Base-by-base conservation (phyloP, 2,113 vertebrate species). In the Gymnobelideus leadbeateri region DNA sequence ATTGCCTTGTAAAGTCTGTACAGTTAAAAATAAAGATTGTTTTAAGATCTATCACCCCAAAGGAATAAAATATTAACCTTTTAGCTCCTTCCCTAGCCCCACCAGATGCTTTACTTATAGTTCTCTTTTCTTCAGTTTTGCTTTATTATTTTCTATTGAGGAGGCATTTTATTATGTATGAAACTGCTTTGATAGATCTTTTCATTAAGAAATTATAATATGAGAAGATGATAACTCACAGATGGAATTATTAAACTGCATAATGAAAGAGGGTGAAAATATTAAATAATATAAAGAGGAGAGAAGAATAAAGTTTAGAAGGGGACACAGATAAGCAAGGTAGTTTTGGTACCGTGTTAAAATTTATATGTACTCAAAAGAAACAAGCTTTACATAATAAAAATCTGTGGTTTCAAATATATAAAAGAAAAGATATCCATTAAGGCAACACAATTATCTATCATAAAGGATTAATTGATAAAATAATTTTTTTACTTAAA, bases 361-460 rank as follows among this genome's bases (percentile, higher is more conserved):
- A 77, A 43, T 43, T 77, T 7, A 43, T 21, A 77, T 21, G 16
- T 84, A 43, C 37, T 68, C n/a, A 4, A 37, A 68, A 57, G 37
- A 43, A 43, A 14, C 57, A 68, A 68, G 31, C 12, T 68, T 37
- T 37, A 84, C 5, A 43, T 1, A n/a, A 43, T 43, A 84, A 5
- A 43, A 43, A 84, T 21, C 37, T 43, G 6, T 84, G 37, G 14
- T 84, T 43, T 84, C 37, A 84, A 84, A 23, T 84, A 84, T 84
- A 8, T 23, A 84, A 84, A 43, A 91, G 77, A 93, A 46, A 49
- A 49, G 12, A 50, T 92, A 94, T 93, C 77, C 24, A 96, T 95
- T 96, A 95, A 9, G 54, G 25, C 3, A 93, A 92, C 91, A 96
- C 93, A 91, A 93, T 68, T 95, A 90, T 94, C 91, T 94, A 94